Conservation (phyloP, 2,888 invertebrate species). For the Ectobius pallidus region DNA sequence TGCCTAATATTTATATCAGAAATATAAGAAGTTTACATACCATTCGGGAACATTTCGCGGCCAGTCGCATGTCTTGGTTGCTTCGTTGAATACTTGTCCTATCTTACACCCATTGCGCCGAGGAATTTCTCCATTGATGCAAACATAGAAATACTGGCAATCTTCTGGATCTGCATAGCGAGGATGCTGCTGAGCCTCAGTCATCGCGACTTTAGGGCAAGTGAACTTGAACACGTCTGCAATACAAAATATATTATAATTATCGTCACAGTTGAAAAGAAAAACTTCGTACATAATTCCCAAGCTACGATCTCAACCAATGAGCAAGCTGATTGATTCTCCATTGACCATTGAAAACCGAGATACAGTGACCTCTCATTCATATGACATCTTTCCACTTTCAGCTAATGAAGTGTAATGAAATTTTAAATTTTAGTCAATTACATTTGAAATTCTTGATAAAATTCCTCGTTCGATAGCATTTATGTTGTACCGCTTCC, state of each 20-base stretch:
- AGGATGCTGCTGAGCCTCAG: slow-evolving; percentile 77
- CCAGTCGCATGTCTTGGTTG: slow-evolving; percentile 80
- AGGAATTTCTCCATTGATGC: slow-evolving; percentile 85
- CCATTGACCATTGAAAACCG: too few species aligned
- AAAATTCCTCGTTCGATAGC: too few species aligned
- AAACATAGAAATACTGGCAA: slow-evolving; percentile 91
- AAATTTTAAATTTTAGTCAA: too few species aligned
- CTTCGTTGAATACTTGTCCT: slow-evolving; percentile 88
- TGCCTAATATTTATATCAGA: too few species aligned
- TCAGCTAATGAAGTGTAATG: too few species aligned
- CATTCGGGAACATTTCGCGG: slow-evolving; percentile 88
- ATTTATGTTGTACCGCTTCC: too few species aligned
- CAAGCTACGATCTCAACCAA: neutral
- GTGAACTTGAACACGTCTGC: slow-evolving; percentile 82
- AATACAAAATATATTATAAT: slow-evolving; percentile 5
- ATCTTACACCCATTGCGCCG: slow-evolving; percentile 86
- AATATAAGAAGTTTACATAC: slow-evolving; percentile 61
- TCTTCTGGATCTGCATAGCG: slow-evolving; percentile 87
- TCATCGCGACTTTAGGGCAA: slow-evolving; percentile 79
- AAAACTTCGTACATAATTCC: neutral
- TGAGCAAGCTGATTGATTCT: neutral
- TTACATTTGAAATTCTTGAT: too few species aligned
- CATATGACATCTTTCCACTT: too few species aligned
- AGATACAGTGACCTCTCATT: too few species aligned
- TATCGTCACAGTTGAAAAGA: neutral